Base-by-base conservation (phyloP, 1,140 invertebrate genomes). In the Stenopsyche tienmushanensis region DNA sequence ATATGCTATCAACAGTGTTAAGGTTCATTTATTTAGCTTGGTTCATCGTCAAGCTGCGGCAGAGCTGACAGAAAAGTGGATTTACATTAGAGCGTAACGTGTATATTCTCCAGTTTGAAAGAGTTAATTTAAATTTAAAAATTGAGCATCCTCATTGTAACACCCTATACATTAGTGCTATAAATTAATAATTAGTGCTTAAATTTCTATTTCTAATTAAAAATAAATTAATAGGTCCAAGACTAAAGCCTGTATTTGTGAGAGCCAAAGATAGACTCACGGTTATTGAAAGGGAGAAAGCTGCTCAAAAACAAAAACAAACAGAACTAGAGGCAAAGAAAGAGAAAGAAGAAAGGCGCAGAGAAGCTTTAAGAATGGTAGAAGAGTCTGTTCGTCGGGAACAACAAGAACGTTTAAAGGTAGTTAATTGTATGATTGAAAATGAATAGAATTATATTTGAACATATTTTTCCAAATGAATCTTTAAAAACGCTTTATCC, bases 181-280 rank as follows among this genome's bases (percentile, higher is more conserved):
- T 39, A 39, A 39, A 39, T 8, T 39, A 8, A 39, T 8, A 39
- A 39, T 8, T 39, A 39, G 7, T 39, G 7, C 13, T 39, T 39
- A 13, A 39, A 39, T 8, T 7, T 39, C 13, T 39, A 39, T 45
- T 25, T 13, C 3, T 10, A 52, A 20, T 50, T 21, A 25, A 52
- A 13, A 25, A 34, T 3, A 3, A 52, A 23, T 52, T 34, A 52
- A 52, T 18, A 74, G 86, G 87, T 0, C 94, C 96, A 0, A 82
- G 95, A 62, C 83, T 99, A 5, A 99, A 99, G 74, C 97, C 97
- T 3, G 91, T 99, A 0, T 99, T 99, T 83, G 95, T 99, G 0
- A 83, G 92, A 65, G 98, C 97, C 74, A 88, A 88, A 67, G 96
- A 99, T 74, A 84, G 97, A 65, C 89, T 98, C 42, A 99, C 97